Evolutionary conservation across 2,797 vertebrate genomes (phyloP).

Genomic region (Spinus pinus): DNA sequence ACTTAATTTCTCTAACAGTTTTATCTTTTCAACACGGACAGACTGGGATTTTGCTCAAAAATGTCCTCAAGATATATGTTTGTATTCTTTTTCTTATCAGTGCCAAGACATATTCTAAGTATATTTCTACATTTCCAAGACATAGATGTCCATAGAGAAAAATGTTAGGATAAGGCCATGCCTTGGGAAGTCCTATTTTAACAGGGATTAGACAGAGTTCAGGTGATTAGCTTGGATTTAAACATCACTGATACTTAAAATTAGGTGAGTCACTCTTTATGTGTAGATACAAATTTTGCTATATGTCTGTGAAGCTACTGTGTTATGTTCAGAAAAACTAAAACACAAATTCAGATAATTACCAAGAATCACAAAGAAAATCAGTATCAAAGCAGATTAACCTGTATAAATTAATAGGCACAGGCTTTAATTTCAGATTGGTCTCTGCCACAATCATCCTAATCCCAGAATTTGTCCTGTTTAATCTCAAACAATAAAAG

Average conservation of each 20-base stretch:
- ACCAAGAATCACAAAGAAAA: neutral
- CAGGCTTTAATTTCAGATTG: neutral
- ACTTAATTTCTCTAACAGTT: neutral
- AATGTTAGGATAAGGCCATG: neutral
- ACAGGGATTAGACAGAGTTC: neutral
- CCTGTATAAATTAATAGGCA: neutral
- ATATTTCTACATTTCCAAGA: neutral
- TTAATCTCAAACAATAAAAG: neutral
- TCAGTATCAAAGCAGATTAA: neutral
- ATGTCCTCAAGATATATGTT: neutral
- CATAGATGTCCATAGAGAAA: neutral
- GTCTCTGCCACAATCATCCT: neutral
- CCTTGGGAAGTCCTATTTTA: neutral
- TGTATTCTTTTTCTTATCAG: neutral
- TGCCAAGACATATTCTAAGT: neutral
- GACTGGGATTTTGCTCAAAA: neutral
- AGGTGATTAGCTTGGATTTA: neutral
- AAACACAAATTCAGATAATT: neutral
- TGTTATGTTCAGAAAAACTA: neutral
- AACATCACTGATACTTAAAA: neutral
- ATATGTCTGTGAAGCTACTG: neutral
- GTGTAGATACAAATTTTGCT: neutral
- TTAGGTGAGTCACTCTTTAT: neutral
- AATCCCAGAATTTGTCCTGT: neutral
- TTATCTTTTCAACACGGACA: neutral